Conservation (phyloP, 2,797 vertebrate species). For the Phrynocephalus vlangalii region DNA sequence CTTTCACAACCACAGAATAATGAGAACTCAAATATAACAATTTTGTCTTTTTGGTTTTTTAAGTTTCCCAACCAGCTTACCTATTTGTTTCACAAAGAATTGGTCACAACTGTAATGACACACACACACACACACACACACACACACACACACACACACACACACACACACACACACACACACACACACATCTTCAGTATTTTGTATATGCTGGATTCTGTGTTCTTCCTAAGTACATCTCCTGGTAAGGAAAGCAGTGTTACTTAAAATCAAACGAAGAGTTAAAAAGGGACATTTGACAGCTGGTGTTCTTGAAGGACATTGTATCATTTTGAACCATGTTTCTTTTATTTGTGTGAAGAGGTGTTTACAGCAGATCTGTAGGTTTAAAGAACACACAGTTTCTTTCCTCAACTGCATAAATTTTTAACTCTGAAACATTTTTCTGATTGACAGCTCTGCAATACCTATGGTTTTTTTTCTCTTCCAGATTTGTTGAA, state of each 20-base stretch:
- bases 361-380: background rate
- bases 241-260: background rate
- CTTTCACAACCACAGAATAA: background rate
- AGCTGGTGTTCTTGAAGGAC: no score
- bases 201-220: background rate
- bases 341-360: background rate
- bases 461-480: slow-evolving; percentile 28
- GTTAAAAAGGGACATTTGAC: background rate
- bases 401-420: background rate
- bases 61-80: background rate
- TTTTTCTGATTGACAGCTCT: background rate
- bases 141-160: no score
- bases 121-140: no score
- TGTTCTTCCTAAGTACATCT: background rate
- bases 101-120: no score
- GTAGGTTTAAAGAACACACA: background rate
- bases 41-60: background rate
- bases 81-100: background rate
- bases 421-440: background rate
- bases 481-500: slow-evolving; percentile 89
- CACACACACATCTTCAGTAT: background rate
- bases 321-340: background rate
- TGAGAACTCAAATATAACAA: background rate
- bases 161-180: no score
- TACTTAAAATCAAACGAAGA: background rate